Base-by-base conservation (phyloP, 1,140 invertebrate genomes). In the Prorops nasuta region DNA sequence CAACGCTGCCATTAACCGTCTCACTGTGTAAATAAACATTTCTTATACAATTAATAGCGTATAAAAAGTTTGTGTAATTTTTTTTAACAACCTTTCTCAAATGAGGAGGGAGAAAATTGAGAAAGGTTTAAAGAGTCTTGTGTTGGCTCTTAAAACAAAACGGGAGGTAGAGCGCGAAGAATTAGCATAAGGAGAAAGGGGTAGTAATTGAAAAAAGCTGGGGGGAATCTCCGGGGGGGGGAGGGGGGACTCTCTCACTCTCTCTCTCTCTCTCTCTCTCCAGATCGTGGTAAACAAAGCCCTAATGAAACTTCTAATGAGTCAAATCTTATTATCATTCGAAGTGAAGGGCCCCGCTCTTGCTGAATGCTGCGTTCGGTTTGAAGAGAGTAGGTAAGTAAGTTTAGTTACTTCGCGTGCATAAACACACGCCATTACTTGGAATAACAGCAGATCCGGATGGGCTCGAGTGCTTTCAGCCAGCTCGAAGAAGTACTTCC, bases 271-370 rank as follows among this genome's bases (percentile, higher is more conserved):
- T 40, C 32, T 44, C 44, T 35, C 44, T 18, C 14, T 32, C 42
- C 37, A 48, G 32, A 42, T 58, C 31, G 41, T 42, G 43, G 64
- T 64, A 69, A 70, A 70, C 63, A 67, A 66, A 66, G 62, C 58
- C 60, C 60, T 60, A 66, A 70, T 66, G 66, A 69, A 70, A 69
- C 66, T 67, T 69, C 63, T 69, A 70, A 70, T 63, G 63, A 69
- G 63, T 62, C 51, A 58, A 70, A 69, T 67, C 64, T 67, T 70
- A 69, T 70, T 69, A 64, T 67, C 65, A 70, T 68, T 60, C 64
- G 48, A 49, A 60, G 58, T 58, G 44, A 42, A 38, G 22, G 18
- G 39, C 10, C 10, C 24, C 24, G 4, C 24, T 28, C 24, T 10
- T 28, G 10, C 10, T 28, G 4, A 4, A 4, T 28, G 4, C 24